Evolutionary conservation across 2,113 vertebrate genomes (phyloP), one percentile per base, ranked within the genome.

Genomic region (Clupea harengus): DNA sequence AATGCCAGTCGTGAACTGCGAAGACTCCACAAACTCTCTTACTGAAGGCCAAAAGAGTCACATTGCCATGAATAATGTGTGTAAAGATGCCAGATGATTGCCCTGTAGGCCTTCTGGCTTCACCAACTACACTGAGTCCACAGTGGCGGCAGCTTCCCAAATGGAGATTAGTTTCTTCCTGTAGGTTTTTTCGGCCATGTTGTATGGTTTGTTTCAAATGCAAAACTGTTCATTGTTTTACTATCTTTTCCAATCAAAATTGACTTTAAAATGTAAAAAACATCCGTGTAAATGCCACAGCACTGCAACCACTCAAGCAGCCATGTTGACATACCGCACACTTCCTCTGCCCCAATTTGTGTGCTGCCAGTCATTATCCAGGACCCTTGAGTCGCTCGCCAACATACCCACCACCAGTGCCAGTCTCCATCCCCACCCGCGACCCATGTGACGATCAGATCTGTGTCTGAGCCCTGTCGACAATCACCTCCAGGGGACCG

Each of bases 1-100:
- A 83, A 32, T 81, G 44, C 45, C 25, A 50, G 82, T 88, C 78
- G 60, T 82, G 64, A 83, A 85, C 84, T 81, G 81, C 83, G 11
- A 78, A 15, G 72, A 78, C 72, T 78, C 72, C 32, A 32, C 25
- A 78, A 78, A 39, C 28, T 44, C 72, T 78, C 72, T 78, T 17
- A 32, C 64, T 72, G n/a, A 72, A 78, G 25, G 72, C 72, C 72
- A 39, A 15, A 11, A 32, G 72, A 78, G 28, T 78, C 72, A 44
- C 72, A 32, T 11, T 17, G 72, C 72, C 72, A 78, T 78, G 25
- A 32, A 78, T 78, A 78, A 78, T 78, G 72, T 78, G 72, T 78
- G 25, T 32, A 17, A 32, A 78, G 72, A 78, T 78, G 72, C 72
- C 72, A 72, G 28, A 17, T 32, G 72, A 32, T 17, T 72, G 64